Evolutionary conservation across 2,113 vertebrate species (phyloP), one percentile per base, ranked within the genome.

Genomic region (Phyllostomus hastatus): DNA sequence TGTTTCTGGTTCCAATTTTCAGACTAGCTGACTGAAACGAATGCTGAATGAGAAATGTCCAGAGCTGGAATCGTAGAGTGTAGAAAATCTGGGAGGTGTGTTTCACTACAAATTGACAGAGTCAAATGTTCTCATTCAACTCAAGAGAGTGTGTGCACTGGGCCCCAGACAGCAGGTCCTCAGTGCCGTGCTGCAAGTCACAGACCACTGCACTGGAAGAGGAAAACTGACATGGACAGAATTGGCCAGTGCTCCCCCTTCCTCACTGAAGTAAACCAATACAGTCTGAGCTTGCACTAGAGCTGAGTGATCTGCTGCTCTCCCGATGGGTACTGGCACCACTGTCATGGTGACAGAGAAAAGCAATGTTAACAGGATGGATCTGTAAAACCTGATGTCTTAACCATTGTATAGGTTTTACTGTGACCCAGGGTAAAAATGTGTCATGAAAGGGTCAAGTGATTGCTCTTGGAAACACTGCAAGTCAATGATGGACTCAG

Each of bases 61-160:
- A 90, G 90, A 93, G 81, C 89, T 97, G 59, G 84, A 35, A 82
- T 43, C 93, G 38, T 86, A 54, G 46, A 70, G 95, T 64, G 67
- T 61, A 88, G 52, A 86, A 70, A 93, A 85, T 35, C 54, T 31
- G 78, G 66, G 66, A 93, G 95, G 38, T 52, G 22, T 6, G 0
- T 94, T 69, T 72, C 57, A 95, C 15, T 54, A 86, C 48, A 95
- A 89, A 95, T 35, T 90, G 89, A 90, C 73, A 95, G 59, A 15
- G 54, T 92, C 64, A 96, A 52, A 94, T 89, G 94, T 93, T 95
- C 88, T 80, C 95, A 95, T 97, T 96, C 94, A 92, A 15, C 35
- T 95, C 48, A 38, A 82, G 96, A 92, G 90, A 96, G 94, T 86
- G 95, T 5, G 3, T 24, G 31, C 24, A 48, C 46, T 46, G 67